Conservation (phyloP, 2,113 vertebrate species). For the Ciconia stormi region DNA sequence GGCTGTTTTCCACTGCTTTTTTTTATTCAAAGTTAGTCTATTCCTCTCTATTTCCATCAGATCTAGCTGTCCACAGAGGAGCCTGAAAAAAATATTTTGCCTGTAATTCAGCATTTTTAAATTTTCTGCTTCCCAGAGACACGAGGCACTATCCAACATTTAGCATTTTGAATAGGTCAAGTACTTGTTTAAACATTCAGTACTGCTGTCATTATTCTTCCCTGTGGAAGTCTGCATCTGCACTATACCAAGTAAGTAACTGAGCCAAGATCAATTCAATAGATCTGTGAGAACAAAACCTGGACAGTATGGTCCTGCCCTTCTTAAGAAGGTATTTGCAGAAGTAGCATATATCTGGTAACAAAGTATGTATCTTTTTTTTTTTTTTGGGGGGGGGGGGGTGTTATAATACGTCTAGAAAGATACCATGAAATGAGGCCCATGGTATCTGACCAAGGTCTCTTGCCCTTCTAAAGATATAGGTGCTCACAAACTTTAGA, state of each 20-base stretch:
- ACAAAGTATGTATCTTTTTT: background rate
- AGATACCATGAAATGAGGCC: background rate
- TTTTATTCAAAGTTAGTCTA: background rate
- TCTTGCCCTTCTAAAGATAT: background rate
- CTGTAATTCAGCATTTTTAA: background rate
- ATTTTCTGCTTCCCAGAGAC: background rate
- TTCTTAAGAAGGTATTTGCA: background rate
- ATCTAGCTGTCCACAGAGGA: background rate
- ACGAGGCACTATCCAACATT: background rate
- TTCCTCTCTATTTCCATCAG: background rate
- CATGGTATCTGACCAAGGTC: background rate
- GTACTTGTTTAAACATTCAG: background rate
- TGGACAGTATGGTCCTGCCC: background rate
- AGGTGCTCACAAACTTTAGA: background rate
- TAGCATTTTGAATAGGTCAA: background rate
- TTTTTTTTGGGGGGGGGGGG: background rate
- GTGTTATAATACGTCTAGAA: background rate
- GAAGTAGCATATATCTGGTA: background rate
- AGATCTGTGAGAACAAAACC: background rate
- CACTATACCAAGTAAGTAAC: background rate
- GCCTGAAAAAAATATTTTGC: background rate
- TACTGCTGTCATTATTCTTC: background rate
- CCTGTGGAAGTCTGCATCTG: background rate
- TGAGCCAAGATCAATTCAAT: background rate
- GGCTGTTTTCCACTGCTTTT: background rate